A percentile compares a stretch with the other conserved stretches of the same genome.
Conservation (phyloP, 37 sponge, comb jelly and placozoan genomes). For the Bolinopsis microptera region DNA sequence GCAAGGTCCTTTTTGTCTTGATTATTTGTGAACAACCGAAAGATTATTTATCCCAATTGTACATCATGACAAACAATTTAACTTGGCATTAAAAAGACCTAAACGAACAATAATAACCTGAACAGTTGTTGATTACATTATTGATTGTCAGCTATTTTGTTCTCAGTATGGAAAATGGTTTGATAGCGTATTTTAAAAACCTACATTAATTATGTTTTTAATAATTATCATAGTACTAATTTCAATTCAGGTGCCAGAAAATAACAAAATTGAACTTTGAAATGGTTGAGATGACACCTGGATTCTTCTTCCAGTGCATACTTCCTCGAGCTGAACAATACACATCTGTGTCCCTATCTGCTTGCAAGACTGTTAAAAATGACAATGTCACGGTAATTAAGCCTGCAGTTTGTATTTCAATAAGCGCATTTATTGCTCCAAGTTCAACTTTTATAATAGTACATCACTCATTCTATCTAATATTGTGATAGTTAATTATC, state of each 20-base stretch:
- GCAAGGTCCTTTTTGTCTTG: background rate
- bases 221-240: no score
- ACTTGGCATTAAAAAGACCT: no score
- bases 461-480: no score
- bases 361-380: background rate
- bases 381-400: background rate
- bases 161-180: no score
- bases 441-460: background rate
- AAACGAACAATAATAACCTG: background rate
- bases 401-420: background rate
- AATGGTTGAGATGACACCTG: background rate
- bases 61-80: background rate
- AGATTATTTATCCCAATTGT: no score
- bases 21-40: no score
- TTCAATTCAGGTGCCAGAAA: conserved; percentile 5
- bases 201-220: no score
- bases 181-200: no score
- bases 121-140: background rate
- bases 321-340: background rate
- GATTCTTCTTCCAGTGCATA: background rate
- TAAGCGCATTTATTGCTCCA: background rate
- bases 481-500: no score
- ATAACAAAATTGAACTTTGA: background rate
- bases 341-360: background rate
- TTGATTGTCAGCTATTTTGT: background rate